Percentiles rank a stretch among this genome's conserved stretches.
phyloP scores from a whole-genome alignment of 30 jellyfish, hydroid and myxozoan species.

The Aurelia sp. region DNA sequence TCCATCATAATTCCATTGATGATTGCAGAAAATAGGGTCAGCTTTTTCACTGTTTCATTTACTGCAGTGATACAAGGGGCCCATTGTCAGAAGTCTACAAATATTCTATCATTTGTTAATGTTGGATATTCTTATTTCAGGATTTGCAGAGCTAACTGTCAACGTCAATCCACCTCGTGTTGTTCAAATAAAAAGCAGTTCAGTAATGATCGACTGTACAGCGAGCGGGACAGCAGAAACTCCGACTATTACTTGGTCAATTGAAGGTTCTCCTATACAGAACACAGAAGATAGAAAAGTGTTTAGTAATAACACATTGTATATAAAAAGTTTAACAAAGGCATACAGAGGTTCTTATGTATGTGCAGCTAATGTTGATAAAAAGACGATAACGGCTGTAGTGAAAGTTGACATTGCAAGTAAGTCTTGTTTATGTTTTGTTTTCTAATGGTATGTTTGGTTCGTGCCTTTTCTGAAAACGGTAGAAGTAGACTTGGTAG shows the following conservation, averaged over 20 bases:
- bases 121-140: neutral
- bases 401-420: constrained; percentile 81
- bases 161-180: constrained; percentile 36
- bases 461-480: neutral
- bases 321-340: constrained; percentile 46
- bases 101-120: neutral
- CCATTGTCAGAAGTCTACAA: too few relatives aligned
- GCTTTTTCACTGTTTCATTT: too few relatives aligned
- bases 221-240: constrained; percentile 59
- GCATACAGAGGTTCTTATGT: constrained; percentile 70
- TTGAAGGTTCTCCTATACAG: constrained; percentile 34
- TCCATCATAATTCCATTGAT: too few relatives aligned
- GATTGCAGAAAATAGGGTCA: too few relatives aligned
- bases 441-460: neutral
- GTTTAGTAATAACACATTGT: constrained; percentile 75
- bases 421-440: constrained; percentile 29
- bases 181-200: constrained; percentile 6
- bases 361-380: constrained; percentile 72
- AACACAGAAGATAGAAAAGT: constrained; percentile 44
- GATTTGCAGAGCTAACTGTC: constrained; percentile 36
- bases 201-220: constrained; percentile 44
- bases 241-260: constrained; percentile 47
- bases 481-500: too few relatives aligned
- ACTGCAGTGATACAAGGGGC: too few relatives aligned
- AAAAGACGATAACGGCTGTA: neutral